Base-by-base conservation (phyloP, 2,113 vertebrate genomes). In the Macquaria ambigua region DNA sequence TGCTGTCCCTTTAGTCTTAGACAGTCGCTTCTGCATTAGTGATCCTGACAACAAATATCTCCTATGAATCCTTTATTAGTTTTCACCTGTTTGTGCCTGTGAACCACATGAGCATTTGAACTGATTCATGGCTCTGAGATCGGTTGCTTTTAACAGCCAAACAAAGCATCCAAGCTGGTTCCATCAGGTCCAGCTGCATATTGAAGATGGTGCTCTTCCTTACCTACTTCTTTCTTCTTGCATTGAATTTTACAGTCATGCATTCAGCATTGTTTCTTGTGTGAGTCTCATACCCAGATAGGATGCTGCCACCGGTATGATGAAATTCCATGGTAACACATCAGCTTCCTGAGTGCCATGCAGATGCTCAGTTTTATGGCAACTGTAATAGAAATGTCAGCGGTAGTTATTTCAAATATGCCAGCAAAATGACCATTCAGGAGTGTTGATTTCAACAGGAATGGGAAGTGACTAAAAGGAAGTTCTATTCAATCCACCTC, bases 401-500 rank as follows among this genome's bases (percentile, higher is more conserved):
- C 1, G 1, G 14, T 21, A 28, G 18, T 50, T 20, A 21, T 56
- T 78, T 41, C 8, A 84, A 53, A 25, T 8, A 41, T 25, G 20
- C 20, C 31, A 71, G 12, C 31, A 25, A 12, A 16, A n/a, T 25
- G 52, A n/a, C 78, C 55, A 25, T 48, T 39, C 7, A 11, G 37
- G 23, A 46, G 31, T 1, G 46, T 2, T 64, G 39, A 50, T 82
- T 43, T 50, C 3, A 82, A 20, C 23, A 25, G n/a, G 66, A 90
- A 23, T 11, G 48, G 61, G 55, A 73, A 74, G 39, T 76, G 75
- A 59, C 61, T 68, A 10, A 79, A 58, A 69, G 74, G 62, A 74
- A 82, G 70, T 82, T 53, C 62, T 50, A 25, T 48, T 67, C 14
- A 74, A 12, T 52, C 34, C 37, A 28, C 7, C n/a, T 23, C 5